Conservation (phyloP, 2,797 vertebrate genomes). For the Brachyrhaphis roseni region DNA sequence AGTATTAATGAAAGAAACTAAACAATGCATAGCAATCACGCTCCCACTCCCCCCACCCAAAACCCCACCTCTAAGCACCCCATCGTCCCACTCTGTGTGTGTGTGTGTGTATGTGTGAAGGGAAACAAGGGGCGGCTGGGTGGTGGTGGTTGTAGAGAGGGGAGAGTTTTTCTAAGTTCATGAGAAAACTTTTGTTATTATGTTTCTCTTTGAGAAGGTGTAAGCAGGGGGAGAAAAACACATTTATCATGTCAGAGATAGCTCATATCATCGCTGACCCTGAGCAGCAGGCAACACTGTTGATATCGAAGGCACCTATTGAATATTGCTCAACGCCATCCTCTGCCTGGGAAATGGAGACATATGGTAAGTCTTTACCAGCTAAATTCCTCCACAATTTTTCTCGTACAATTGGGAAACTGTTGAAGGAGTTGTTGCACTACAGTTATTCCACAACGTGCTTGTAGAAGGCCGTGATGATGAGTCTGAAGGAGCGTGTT, state of each 20-base stretch:
- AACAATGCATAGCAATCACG: slow-evolving; percentile 95
- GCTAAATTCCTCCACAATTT: slow-evolving; percentile 15
- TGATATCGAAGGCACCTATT: slow-evolving; percentile 69
- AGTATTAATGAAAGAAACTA: slow-evolving; percentile 96
- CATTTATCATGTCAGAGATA: slow-evolving; percentile 76
- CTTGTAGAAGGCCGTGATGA: slow-evolving; percentile 21
- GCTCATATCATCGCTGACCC: slow-evolving; percentile 77
- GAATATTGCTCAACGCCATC: slow-evolving; percentile 70
- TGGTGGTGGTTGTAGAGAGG: slow-evolving; percentile 52
- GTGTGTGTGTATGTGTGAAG: slow-evolving; percentile 11
- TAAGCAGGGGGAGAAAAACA: slow-evolving; percentile 74
- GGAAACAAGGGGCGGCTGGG: slow-evolving; percentile 53
- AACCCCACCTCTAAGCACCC: slow-evolving; percentile 61
- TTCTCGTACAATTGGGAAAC: slow-evolving; percentile 33
- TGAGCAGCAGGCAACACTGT: slow-evolving; percentile 60
- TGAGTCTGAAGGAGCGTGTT: slow-evolving; percentile 19
- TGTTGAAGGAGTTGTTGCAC: slow-evolving; percentile 18
- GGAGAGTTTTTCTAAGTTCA: slow-evolving; percentile 51
- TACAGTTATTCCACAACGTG: slow-evolving; percentile 12
- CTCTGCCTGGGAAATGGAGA: slow-evolving; percentile 68
- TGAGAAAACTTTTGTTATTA: slow-evolving; percentile 77
- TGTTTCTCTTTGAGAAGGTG: slow-evolving; percentile 73
- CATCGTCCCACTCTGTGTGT: slow-evolving; percentile 41
- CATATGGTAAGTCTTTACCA: slow-evolving; percentile 51
- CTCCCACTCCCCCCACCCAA: slow-evolving; percentile 51